Percentiles rank a stretch among this genome's conserved stretches.
Evolutionary conservation across 2,113 vertebrate genomes (phyloP).

Genomic region (Uria aalge): DNA sequence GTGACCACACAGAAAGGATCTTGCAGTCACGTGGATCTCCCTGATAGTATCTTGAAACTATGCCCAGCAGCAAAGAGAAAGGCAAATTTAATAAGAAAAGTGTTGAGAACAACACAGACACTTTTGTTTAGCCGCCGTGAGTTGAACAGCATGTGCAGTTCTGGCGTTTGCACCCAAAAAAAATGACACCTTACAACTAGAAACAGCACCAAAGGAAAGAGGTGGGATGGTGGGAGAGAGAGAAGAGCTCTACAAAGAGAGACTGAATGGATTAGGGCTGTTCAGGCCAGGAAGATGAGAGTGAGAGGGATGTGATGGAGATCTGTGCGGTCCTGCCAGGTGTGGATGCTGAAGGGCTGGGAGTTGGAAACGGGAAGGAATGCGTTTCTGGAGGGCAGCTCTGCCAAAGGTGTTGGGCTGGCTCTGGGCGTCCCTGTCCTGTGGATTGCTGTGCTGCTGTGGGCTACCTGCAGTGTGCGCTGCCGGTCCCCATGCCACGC

Average conservation of each 20-base stretch:
- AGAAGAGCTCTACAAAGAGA: rapidly evolving
- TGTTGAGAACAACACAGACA: not conserved
- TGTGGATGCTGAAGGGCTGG: not conserved
- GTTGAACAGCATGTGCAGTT: not conserved
- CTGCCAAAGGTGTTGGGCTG: not conserved
- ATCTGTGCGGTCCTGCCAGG: rapidly evolving
- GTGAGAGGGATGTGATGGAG: not conserved
- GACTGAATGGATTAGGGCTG: not conserved
- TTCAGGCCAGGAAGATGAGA: not conserved
- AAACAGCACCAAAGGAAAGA: not conserved
- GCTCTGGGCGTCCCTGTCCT: not conserved
- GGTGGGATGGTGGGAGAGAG: not conserved
- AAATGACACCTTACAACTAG: rapidly evolving
- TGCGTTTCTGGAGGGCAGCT: not conserved
- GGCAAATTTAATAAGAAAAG: not conserved
- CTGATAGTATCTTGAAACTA: not conserved
- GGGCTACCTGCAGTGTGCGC: not conserved
- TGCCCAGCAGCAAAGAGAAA: not conserved
- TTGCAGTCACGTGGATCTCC: not conserved
- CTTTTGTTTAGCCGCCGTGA: not conserved
- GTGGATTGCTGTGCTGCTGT: not conserved
- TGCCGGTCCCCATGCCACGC: not conserved
- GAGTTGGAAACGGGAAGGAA: not conserved
- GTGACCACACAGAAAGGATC: not conserved
- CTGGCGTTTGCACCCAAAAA: not conserved